Conservation (phyloP, 2,113 vertebrate genomes). For the Cygnus buccinator region DNA sequence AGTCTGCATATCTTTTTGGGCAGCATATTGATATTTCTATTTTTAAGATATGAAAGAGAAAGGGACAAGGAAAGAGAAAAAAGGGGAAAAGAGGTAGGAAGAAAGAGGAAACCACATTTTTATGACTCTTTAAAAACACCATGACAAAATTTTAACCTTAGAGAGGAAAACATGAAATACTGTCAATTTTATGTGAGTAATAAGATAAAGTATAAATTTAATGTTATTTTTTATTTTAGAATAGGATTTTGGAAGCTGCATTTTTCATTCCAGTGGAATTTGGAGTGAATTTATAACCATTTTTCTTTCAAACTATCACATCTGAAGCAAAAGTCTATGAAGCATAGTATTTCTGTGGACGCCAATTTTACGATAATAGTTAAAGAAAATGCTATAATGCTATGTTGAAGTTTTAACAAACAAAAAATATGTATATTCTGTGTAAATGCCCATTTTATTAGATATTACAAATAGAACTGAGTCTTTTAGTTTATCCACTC, state of each 20-base stretch:
- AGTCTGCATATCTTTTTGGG: background rate
- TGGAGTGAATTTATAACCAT: background rate
- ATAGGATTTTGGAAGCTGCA: background rate
- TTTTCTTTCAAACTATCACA: background rate
- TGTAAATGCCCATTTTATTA: constrained; percentile 45
- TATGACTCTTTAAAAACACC: background rate
- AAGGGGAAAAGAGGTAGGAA: background rate
- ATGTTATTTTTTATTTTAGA: background rate
- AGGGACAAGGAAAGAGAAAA: background rate
- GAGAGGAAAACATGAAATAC: background rate
- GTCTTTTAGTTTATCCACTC: constrained; percentile 20
- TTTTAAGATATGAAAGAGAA: background rate
- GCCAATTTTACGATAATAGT: background rate
- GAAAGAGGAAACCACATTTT: background rate
- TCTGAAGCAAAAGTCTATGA: constrained; percentile 1
- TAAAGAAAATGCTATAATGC: constrained; percentile 17
- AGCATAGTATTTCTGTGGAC: background rate
- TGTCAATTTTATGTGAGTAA: background rate
- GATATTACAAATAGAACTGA: constrained; percentile 33
- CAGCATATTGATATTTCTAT: background rate
- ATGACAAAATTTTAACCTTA: background rate
- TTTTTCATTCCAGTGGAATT: constrained; percentile 17
- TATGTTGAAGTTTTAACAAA: constrained; percentile 38
- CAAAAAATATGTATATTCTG: background rate
- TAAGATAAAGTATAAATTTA: constrained; percentile 12